A percentile compares a stretch with the other conserved stretches of the same genome.
phyloP scores from a whole-genome alignment of 2,888 invertebrate species.

The Cepaea hortensis region DNA sequence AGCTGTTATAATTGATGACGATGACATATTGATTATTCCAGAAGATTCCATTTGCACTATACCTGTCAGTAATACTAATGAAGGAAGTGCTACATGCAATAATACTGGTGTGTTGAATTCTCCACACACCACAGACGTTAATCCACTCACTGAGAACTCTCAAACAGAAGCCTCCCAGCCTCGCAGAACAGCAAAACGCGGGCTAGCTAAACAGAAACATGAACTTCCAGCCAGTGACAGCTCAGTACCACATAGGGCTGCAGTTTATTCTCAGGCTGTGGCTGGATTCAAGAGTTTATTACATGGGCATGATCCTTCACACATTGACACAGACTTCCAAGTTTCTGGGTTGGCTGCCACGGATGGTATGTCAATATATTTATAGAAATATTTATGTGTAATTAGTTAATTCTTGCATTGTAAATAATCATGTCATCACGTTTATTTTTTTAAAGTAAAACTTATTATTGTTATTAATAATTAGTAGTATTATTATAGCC shows the following conservation, averaged over 20 bases:
- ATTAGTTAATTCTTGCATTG: too few species aligned
- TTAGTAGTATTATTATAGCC: too few species aligned
- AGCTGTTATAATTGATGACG: constrained; percentile 6
- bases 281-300: constrained; percentile 16
- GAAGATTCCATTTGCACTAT: background rate
- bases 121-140: background rate
- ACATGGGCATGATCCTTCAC: background rate
- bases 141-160: background rate
- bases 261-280: constrained; percentile 20
- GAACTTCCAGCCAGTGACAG: background rate
- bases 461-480: too few species aligned
- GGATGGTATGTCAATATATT: background rate
- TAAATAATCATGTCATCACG: too few species aligned
- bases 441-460: too few species aligned
- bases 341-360: background rate
- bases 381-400: background rate
- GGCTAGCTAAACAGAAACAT: constrained; percentile 12
- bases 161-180: background rate
- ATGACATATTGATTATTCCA: background rate
- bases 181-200: background rate
- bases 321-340: background rate
- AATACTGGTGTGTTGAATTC: background rate
- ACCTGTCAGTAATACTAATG: background rate
- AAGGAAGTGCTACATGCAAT: too few species aligned
- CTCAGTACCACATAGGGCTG: background rate